Evolutionary conservation across 2,888 invertebrate species (phyloP).

Genomic region (Nemoura dubitans): DNA sequence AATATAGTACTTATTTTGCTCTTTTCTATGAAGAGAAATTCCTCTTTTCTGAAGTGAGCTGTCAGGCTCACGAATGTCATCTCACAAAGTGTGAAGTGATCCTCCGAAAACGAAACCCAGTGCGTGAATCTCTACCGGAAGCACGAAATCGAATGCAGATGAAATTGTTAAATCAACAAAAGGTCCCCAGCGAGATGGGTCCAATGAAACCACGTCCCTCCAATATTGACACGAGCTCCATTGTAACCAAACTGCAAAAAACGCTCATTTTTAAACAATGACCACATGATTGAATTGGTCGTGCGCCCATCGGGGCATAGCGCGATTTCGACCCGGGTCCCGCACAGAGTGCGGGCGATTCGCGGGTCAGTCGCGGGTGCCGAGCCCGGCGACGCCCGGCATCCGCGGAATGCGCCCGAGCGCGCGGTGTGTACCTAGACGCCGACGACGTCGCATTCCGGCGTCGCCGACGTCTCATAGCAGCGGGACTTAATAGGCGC

Average conservation of each 20-base stretch:
- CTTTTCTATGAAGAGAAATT: too few relatives aligned
- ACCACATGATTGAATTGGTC: background rate
- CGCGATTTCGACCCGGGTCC: background rate
- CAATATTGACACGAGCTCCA: background rate
- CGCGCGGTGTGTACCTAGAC: background rate
- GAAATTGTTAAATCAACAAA: background rate
- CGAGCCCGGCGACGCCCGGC: background rate
- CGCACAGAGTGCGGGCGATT: background rate
- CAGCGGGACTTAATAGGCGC: background rate
- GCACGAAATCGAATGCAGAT: background rate
- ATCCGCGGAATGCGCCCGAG: background rate
- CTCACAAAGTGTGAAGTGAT: background rate
- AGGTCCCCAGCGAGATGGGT: background rate
- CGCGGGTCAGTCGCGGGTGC: background rate
- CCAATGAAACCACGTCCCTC: background rate
- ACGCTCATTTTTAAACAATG: background rate
- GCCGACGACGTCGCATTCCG: constrained; percentile 7
- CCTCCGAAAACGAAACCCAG: background rate
- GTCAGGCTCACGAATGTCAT: background rate
- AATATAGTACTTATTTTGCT: too few relatives aligned
- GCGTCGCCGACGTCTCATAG: background rate
- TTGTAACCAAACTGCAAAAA: background rate
- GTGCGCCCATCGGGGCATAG: background rate
- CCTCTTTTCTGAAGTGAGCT: too few relatives aligned
- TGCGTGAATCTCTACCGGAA: background rate